A percentile compares a stretch with the other conserved stretches of the same genome.
Conservation (phyloP, 2,797 vertebrate genomes). For the Merluccius polli region DNA sequence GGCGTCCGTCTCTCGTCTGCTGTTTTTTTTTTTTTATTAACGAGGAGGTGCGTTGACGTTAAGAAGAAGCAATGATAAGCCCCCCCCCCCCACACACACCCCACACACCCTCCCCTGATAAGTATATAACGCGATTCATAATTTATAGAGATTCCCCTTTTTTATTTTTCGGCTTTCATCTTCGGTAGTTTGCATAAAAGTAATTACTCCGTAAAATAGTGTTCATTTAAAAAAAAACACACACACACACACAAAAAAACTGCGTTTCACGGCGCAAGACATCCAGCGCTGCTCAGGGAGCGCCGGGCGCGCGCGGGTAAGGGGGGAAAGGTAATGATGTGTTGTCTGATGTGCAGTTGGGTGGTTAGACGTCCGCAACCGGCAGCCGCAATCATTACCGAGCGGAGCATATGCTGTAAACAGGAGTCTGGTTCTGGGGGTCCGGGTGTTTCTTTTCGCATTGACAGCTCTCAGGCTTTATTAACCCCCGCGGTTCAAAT, state of each 20-base stretch:
- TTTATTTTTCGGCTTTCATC: constrained; percentile 90
- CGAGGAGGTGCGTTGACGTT: constrained; percentile 85
- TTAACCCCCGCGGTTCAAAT: no score
- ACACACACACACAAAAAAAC: no score
- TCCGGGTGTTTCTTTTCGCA: no score
- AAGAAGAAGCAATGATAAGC: constrained; percentile 64
- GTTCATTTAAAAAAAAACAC: constrained; percentile 86
- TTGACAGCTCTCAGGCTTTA: no score
- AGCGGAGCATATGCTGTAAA: no score
- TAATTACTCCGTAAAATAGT: constrained; percentile 98
- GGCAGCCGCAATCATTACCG: no score
- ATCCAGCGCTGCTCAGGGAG: neutral
- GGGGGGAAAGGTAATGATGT: constrained; percentile 71
- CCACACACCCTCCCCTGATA: constrained; percentile 72
- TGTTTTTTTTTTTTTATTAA: constrained; percentile 96
- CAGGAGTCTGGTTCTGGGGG: no score
- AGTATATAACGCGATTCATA: constrained; percentile 97
- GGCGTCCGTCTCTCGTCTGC: constrained; percentile 71
- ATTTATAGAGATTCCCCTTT: constrained; percentile 84
- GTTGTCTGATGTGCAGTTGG: constrained; percentile 20
- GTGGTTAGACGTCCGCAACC: no score
- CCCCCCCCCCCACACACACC: constrained; percentile 12
- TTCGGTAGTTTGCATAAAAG: constrained; percentile 99
- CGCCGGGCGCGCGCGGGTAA: constrained; percentile 54
- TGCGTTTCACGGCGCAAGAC: no score